Evolutionary conservation across 1,140 invertebrate species (phyloP).

Genomic region (Pteromalus puparum): DNA sequence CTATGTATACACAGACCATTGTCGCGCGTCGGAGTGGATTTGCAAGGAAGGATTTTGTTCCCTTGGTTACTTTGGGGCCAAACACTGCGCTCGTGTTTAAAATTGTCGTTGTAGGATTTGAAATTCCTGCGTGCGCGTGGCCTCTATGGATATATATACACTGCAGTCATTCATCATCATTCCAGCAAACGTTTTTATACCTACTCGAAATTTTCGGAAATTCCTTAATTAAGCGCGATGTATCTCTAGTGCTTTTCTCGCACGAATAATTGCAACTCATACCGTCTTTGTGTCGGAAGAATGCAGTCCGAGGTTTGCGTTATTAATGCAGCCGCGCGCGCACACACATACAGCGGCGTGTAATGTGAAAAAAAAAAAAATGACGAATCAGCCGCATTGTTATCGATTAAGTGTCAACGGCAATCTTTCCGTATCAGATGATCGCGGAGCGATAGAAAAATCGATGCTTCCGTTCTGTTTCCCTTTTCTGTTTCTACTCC

Average conservation of each 20-base stretch:
- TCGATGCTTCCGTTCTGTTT: constrained; percentile 35
- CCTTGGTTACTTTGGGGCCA: not conserved
- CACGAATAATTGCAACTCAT: not conserved
- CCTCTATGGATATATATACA: too few species aligned
- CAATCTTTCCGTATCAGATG: constrained; percentile 23
- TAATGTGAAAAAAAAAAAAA: not conserved
- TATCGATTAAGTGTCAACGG: constrained; percentile 47
- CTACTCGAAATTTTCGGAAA: too few species aligned
- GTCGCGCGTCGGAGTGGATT: too few species aligned
- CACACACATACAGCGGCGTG: too few species aligned
- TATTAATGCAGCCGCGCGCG: not conserved
- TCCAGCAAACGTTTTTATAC: too few species aligned
- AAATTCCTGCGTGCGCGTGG: too few species aligned
- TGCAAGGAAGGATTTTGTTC: not conserved
- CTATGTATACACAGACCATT: too few species aligned
- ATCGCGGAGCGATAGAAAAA: constrained; percentile 40
- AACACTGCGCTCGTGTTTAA: not conserved
- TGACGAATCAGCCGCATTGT: constrained; percentile 13
- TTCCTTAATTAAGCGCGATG: too few species aligned
- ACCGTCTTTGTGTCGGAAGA: not conserved
- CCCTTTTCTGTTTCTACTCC: not conserved
- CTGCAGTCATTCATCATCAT: too few species aligned
- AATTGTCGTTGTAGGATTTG: too few species aligned
- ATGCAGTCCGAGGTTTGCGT: not conserved
- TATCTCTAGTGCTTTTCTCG: too few species aligned